Percentiles rank a stretch among this genome's conserved stretches.
phyloP scores from a whole-genome alignment of 2,113 vertebrate genomes.

The Rousettus leschenaultii region DNA sequence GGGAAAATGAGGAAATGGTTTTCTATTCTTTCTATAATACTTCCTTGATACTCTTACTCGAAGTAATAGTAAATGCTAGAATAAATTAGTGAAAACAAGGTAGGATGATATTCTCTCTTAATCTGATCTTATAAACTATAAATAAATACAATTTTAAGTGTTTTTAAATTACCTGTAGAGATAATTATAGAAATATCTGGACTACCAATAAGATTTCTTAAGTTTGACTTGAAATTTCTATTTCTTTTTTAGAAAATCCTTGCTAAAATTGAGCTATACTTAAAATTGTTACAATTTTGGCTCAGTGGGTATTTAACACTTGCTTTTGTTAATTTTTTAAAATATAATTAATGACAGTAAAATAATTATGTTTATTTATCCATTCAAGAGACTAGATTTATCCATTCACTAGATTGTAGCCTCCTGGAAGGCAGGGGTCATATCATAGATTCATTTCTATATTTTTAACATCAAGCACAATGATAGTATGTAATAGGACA shows the following conservation, averaged over 20 bases:
- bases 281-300: background rate
- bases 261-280: background rate
- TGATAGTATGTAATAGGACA: background rate
- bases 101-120: background rate
- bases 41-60: background rate
- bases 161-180: slow-evolving; percentile 6
- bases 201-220: background rate
- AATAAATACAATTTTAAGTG: background rate
- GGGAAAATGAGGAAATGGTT: slow-evolving; percentile 5
- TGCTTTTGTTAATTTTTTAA: background rate
- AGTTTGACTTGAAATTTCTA: slow-evolving; percentile 12
- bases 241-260: slow-evolving; percentile 20
- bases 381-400: background rate
- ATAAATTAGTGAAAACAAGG: background rate
- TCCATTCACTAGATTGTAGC: background rate
- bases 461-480: background rate
- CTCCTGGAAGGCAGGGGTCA: background rate
- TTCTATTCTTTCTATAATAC: background rate
- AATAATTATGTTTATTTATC: background rate
- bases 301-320: background rate
- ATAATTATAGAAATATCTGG: slow-evolving; percentile 8
- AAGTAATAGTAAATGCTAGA: slow-evolving; percentile 21
- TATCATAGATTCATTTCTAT: background rate
- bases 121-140: background rate
- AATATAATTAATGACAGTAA: background rate